A percentile compares a stretch with the other conserved stretches of the same genome.
Conservation (phyloP, 2,888 invertebrate genomes). For the Agrenia bidenticulata region DNA sequence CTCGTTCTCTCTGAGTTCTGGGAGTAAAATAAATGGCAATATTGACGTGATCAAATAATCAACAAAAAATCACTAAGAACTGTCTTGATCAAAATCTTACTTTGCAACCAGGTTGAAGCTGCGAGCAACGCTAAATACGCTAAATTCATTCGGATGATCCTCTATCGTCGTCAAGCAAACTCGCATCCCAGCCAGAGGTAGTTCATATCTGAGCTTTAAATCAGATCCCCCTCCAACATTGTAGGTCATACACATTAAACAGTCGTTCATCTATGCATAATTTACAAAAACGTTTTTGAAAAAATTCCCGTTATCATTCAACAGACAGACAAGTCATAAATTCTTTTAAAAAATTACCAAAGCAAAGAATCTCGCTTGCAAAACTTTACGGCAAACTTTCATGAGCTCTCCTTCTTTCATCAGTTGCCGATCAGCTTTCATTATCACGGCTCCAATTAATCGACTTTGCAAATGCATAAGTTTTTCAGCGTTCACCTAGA, state of each 20-base stretch:
- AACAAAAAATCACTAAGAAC: too few species aligned
- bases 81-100: conserved; percentile 54
- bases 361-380: conserved; percentile 66
- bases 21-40: conserved; percentile 20
- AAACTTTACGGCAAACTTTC: conserved; percentile 66
- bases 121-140: conserved; percentile 60
- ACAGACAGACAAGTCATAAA: neutral
- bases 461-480: conserved; percentile 61
- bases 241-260: conserved; percentile 58
- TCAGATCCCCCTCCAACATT: conserved; percentile 55
- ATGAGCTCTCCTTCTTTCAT: conserved; percentile 66
- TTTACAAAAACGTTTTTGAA: conserved; percentile 11
- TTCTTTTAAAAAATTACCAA: conserved; percentile 60
- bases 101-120: conserved; percentile 62
- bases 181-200: conserved; percentile 62
- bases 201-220: conserved; percentile 59
- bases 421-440: conserved; percentile 62
- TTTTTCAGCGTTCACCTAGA: conserved; percentile 61
- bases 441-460: conserved; percentile 58
- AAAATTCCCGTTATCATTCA: conserved; percentile 50
- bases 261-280: conserved; percentile 58
- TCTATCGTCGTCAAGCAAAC: conserved; percentile 56
- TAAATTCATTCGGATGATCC: conserved; percentile 62
- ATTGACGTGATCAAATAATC: too few species aligned
- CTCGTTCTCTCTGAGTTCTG: conserved; percentile 59